Conservation (phyloP, 2,888 invertebrate genomes). For the Abrostola tripartita region DNA sequence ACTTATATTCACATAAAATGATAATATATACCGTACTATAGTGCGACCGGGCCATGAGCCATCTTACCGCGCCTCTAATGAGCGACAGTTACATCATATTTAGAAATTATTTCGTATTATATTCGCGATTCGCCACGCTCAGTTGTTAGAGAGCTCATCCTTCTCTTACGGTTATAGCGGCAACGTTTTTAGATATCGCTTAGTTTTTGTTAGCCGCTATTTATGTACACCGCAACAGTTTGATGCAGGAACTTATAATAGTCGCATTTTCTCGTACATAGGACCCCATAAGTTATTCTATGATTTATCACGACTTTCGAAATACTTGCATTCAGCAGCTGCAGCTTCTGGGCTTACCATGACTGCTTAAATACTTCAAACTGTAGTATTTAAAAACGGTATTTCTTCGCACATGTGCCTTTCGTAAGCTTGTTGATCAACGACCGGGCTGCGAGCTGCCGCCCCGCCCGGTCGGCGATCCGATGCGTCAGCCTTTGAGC, state of each 20-base stretch:
- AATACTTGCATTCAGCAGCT: too few species aligned
- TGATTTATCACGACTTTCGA: too few species aligned
- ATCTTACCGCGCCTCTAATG: neutral
- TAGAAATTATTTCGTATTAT: conserved; percentile 1
- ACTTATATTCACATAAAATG: too few species aligned
- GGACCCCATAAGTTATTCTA: too few species aligned
- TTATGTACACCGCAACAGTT: neutral
- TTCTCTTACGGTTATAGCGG: too few species aligned
- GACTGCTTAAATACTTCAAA: too few species aligned
- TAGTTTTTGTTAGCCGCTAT: neutral
- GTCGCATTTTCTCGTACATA: too few species aligned
- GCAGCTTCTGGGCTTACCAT: too few species aligned
- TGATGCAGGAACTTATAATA: neutral
- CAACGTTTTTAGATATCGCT: neutral
- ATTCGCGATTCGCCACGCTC: neutral
- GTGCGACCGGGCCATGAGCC: neutral
- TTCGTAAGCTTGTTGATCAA: neutral
- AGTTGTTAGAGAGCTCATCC: neutral
- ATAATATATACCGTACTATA: neutral
- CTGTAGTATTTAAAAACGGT: too few species aligned
- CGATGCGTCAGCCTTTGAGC: neutral
- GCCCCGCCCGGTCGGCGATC: neutral
- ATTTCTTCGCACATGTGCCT: too few species aligned
- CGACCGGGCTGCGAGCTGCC: neutral
- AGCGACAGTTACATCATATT: neutral